A percentile compares a stretch with the other conserved stretches of the same genome.
These are phyloP conservation scores for Oncorhynchus mykiss DNA, from an alignment of 2,113 vertebrate genomes.

Conservation along the genomic window DNA sequence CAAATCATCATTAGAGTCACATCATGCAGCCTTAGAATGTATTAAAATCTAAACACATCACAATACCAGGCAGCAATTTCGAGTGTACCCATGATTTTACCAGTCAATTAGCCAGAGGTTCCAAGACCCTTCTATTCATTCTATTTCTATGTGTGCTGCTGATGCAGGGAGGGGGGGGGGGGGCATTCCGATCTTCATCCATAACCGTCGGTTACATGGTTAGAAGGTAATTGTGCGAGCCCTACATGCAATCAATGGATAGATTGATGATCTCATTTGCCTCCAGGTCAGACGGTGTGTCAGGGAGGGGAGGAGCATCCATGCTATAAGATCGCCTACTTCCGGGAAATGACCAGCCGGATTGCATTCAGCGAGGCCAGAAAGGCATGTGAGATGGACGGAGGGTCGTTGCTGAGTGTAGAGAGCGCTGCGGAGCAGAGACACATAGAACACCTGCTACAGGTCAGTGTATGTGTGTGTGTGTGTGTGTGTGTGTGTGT, in stretches of 20 bases:
- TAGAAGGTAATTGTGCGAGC: too few species aligned
- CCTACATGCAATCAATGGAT: background rate
- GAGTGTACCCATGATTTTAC: too few species aligned
- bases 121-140: too few species aligned
- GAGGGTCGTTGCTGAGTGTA: conserved; percentile 84
- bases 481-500: background rate
- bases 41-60: too few species aligned
- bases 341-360: conserved; percentile 87
- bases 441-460: conserved; percentile 81
- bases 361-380: conserved; percentile 88
- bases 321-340: conserved; percentile 96
- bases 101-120: too few species aligned
- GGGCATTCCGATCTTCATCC: too few species aligned
- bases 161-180: too few species aligned
- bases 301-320: conserved; percentile 73
- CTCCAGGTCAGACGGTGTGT: conserved; percentile 89
- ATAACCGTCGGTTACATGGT: too few species aligned
- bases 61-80: too few species aligned
- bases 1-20: too few species aligned
- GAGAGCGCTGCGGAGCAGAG: conserved; percentile 82
- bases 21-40: too few species aligned
- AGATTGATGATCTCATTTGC: background rate
- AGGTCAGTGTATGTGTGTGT: conserved; percentile 24
- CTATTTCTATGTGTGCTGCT: too few species aligned
- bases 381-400: conserved; percentile 85